These are phyloP conservation scores for Drosophila pachea DNA, from an alignment of 1,140 invertebrate genomes.

Conservation along the genomic window DNA sequence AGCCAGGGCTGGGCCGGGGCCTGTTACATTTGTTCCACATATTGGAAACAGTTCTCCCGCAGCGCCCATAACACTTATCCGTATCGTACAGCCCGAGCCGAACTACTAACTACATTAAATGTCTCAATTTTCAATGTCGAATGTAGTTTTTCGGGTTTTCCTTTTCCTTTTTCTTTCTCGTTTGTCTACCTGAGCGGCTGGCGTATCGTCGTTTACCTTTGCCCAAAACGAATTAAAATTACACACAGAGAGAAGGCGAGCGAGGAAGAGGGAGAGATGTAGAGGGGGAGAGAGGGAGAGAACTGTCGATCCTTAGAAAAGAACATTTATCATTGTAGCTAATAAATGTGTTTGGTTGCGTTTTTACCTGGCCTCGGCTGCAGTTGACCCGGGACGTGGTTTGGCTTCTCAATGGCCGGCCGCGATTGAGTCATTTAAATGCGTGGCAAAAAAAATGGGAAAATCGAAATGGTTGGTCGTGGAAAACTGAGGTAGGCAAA, in stretches of 20 bases:
- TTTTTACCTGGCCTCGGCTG: constrained; percentile 50
- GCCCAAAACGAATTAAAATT: constrained; percentile 77
- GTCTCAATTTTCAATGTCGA: constrained; percentile 46
- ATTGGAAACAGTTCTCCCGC: constrained; percentile 34
- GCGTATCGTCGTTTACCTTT: constrained; percentile 72
- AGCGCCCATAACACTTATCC: constrained; percentile 46
- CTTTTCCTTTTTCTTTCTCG: neutral
- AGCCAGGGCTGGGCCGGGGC: neutral
- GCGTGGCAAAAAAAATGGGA: constrained; percentile 39
- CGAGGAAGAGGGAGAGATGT: constrained; percentile 2
- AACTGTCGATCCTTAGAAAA: constrained; percentile 51
- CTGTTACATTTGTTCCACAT: constrained; percentile 35
- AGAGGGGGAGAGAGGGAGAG: constrained; percentile 10
- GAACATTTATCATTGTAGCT: constrained; percentile 75
- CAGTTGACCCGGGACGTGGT: constrained; percentile 35
- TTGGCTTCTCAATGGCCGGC: constrained; percentile 38
- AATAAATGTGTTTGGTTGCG: constrained; percentile 71
- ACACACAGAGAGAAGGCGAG: constrained; percentile 41
- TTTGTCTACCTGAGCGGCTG: constrained; percentile 60
- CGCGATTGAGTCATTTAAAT: constrained; percentile 70
- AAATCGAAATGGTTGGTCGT: no score
- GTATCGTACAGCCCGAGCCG: neutral
- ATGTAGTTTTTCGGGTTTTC: constrained; percentile 14
- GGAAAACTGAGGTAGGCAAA: constrained; percentile 2
- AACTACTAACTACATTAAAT: constrained; percentile 48